Conservation (phyloP, 2,888 invertebrate species). For the Seira sanloemensis region DNA sequence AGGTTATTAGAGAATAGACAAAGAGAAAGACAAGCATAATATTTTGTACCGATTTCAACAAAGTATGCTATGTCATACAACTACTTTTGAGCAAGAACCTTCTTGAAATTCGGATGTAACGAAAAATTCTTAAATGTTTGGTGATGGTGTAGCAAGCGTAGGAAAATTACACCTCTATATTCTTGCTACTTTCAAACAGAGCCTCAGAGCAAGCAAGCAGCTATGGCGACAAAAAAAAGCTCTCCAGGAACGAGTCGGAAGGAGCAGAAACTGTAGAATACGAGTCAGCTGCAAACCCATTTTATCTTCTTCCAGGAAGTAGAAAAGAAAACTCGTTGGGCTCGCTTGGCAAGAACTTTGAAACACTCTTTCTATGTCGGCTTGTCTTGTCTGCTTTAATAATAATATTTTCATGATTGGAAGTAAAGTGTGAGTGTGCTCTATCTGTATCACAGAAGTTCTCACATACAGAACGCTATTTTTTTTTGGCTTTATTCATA, state of each 20-base stretch:
- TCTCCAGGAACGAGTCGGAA: background rate
- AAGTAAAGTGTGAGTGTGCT: constrained; percentile 8
- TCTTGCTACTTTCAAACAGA: no score
- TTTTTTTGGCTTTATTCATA: background rate
- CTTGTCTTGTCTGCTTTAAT: constrained; percentile 40
- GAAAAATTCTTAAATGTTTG: background rate
- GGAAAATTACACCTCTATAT: no score
- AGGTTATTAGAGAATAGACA: background rate
- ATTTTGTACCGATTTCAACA: constrained; percentile 57
- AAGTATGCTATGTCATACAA: constrained; percentile 58
- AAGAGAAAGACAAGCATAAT: constrained; percentile 51
- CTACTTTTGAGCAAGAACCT: background rate
- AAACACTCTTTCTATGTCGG: constrained; percentile 21
- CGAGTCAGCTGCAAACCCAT: constrained; percentile 60
- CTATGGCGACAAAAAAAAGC: background rate
- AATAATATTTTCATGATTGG: constrained; percentile 53
- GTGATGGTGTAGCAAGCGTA: background rate
- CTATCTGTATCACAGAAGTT: background rate
- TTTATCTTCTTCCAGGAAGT: constrained; percentile 55
- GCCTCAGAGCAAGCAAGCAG: no score
- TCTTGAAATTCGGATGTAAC: background rate
- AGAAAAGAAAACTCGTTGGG: constrained; percentile 52
- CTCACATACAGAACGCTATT: background rate
- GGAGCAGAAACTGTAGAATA: constrained; percentile 34
- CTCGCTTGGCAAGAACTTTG: constrained; percentile 42